Conservation (phyloP, 2,113 vertebrate genomes). For the Trachemys scripta region DNA sequence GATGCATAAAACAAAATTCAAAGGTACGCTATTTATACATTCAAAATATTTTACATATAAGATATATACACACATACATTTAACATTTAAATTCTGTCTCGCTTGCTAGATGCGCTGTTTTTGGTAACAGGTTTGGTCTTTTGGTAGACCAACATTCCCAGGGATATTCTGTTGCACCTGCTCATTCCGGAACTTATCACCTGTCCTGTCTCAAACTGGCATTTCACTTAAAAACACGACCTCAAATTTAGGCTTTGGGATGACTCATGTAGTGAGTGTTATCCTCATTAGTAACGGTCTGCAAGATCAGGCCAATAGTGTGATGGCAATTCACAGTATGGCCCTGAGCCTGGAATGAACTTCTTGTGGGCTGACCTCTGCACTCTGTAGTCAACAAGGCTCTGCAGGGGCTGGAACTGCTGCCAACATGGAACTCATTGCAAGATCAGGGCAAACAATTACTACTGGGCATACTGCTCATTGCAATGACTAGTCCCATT, state of each 20-base stretch:
- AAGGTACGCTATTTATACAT: neutral
- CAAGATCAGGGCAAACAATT: neutral
- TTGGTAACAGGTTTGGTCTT: neutral
- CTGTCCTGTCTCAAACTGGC: neutral
- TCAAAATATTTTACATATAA: neutral
- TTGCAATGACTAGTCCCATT: neutral
- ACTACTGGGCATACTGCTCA: neutral
- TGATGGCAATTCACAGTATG: neutral
- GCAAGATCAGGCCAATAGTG: neutral
- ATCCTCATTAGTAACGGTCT: neutral
- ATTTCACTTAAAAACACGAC: neutral
- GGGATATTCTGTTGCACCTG: neutral
- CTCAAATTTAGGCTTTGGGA: neutral
- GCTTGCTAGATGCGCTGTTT: neutral
- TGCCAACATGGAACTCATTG: neutral
- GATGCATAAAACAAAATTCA: conserved; percentile 50
- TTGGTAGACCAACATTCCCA: neutral
- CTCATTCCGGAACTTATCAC: neutral
- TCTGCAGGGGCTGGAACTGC: neutral
- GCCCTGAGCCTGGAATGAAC: neutral
- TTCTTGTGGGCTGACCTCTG: neutral
- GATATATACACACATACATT: neutral
- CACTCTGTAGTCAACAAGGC: neutral
- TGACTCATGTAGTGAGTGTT: neutral
- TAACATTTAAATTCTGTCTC: conserved; percentile 6